Conservation (phyloP, 2,888 invertebrate species). For the Zootermopsis nevadensis region DNA sequence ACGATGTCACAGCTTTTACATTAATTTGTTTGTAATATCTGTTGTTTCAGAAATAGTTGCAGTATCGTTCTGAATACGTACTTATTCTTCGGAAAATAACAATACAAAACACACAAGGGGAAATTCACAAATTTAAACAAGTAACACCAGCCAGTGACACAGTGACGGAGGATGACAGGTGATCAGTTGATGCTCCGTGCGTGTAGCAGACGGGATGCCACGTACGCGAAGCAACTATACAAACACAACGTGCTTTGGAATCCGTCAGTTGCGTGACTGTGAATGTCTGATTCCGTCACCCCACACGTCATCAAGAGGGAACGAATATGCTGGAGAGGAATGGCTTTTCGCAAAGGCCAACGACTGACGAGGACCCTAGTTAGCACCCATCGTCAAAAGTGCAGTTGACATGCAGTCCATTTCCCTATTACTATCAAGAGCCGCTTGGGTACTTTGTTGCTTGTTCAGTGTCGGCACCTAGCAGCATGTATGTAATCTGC, state of each 20-base stretch:
- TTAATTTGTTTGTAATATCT: too few species aligned
- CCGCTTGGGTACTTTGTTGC: background rate
- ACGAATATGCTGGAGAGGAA: too few species aligned
- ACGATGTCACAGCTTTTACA: too few species aligned
- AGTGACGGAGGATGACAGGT: too few species aligned
- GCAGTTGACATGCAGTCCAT: slow-evolving; percentile 22
- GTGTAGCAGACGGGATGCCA: background rate
- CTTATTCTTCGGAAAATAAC: too few species aligned
- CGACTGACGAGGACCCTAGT: slow-evolving; percentile 18
- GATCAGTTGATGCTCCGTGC: background rate
- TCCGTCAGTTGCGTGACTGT: background rate
- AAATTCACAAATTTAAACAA: too few species aligned
- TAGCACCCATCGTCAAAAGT: slow-evolving; percentile 17
- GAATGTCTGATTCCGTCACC: background rate
- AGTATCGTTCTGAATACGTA: too few species aligned
- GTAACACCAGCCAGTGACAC: too few species aligned
- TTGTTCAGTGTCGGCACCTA: background rate
- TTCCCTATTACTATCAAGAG: slow-evolving; percentile 24
- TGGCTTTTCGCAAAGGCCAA: background rate
- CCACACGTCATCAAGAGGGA: background rate
- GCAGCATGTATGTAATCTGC: background rate
- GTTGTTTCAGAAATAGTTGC: too few species aligned
- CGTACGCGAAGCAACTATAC: background rate
- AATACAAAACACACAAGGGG: too few species aligned
- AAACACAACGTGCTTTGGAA: background rate